Conservation (phyloP, 2,113 vertebrate genomes). For the Cyanoderma ruficeps region DNA sequence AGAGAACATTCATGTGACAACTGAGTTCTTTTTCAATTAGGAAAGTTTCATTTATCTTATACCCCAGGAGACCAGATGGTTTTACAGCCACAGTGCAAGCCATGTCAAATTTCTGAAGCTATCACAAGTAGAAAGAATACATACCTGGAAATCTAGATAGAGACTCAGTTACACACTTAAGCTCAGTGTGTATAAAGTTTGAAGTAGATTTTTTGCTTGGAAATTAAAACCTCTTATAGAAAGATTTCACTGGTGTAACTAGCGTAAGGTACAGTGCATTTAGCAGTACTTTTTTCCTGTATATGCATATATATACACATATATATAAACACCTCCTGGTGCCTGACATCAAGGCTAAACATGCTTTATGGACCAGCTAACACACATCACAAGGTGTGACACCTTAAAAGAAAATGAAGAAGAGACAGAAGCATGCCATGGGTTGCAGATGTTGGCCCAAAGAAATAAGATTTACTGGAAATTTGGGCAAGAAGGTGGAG, state of each 20-base stretch:
- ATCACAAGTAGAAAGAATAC: neutral
- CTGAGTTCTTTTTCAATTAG: neutral
- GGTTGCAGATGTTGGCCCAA: neutral
- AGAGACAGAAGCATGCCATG: constrained; percentile 33
- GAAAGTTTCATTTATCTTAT: neutral
- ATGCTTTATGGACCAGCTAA: neutral
- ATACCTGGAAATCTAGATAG: neutral
- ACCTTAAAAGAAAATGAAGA: neutral
- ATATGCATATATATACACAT: neutral
- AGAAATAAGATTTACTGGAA: neutral
- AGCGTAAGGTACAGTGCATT: neutral
- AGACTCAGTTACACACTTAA: neutral
- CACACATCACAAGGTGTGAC: neutral
- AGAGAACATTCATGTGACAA: neutral
- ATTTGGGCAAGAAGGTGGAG: neutral
- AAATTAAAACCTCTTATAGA: neutral
- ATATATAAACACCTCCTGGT: neutral
- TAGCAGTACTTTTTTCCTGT: neutral
- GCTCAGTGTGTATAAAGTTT: neutral
- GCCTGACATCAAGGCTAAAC: neutral
- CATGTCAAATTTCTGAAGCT: neutral
- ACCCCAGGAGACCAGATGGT: neutral
- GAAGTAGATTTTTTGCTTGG: neutral
- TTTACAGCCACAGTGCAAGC: neutral
- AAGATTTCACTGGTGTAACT: neutral